Evolutionary conservation across 2,113 vertebrate genomes (phyloP).

Genomic region (Cyanocitta stelleri): DNA sequence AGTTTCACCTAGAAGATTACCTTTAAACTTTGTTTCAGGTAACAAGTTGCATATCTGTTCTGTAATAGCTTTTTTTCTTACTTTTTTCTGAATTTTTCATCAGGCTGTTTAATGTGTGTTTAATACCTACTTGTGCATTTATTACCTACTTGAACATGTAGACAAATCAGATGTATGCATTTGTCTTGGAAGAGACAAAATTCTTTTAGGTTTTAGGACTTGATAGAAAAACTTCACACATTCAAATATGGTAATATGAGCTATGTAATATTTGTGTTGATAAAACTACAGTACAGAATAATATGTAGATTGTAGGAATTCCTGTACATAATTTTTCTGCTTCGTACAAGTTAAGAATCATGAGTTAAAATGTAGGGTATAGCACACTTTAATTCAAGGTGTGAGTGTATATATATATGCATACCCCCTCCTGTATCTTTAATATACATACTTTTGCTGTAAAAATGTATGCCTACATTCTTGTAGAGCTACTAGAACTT

Average conservation of each 20-base stretch:
- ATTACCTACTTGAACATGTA: neutral
- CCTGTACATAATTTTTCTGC: neutral
- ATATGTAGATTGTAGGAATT: neutral
- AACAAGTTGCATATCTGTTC: constrained; percentile 61
- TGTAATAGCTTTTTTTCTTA: neutral
- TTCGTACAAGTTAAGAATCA: neutral
- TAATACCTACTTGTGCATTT: neutral
- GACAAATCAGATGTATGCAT: neutral
- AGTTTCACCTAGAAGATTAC: constrained; percentile 78
- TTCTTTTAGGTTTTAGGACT: neutral
- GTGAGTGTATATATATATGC: neutral
- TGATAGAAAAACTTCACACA: neutral
- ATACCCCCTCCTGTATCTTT: neutral
- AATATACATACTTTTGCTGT: neutral
- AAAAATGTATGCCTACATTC: neutral
- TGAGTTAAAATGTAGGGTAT: neutral
- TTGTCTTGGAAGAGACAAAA: neutral
- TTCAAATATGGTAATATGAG: neutral
- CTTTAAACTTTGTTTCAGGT: constrained; percentile 81
- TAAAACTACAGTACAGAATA: neutral
- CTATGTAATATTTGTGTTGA: neutral
- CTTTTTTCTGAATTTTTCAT: neutral
- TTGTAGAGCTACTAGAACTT: neutral
- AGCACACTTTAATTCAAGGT: neutral
- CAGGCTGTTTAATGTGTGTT: neutral